Percentiles rank a stretch among this genome's conserved stretches.
These are phyloP conservation scores for Mermis nigrescens DNA, from an alignment of 2,888 invertebrate genomes.

Conservation along the genomic window DNA sequence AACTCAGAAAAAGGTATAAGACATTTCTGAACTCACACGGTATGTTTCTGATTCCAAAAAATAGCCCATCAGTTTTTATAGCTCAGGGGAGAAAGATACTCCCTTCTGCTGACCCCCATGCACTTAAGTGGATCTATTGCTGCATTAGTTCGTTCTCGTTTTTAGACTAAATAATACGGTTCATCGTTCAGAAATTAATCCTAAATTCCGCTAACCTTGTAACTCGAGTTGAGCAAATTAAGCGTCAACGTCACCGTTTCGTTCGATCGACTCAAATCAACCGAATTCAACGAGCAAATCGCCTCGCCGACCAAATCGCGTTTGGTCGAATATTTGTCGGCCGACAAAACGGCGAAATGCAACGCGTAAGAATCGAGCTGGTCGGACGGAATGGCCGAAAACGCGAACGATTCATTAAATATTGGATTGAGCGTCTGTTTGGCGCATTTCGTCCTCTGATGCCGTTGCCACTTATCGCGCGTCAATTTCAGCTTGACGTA, in stretches of 20 bases:
- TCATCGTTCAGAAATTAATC: no score
- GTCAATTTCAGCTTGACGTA: not conserved
- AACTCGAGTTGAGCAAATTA: not conserved
- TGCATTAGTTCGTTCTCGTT: no score
- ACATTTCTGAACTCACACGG: no score
- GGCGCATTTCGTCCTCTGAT: not conserved
- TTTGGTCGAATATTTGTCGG: not conserved
- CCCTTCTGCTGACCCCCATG: no score
- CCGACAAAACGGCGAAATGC: not conserved
- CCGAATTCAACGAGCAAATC: conserved; percentile 1
- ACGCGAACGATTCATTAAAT: not conserved
- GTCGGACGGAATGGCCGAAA: not conserved
- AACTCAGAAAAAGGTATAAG: no score
- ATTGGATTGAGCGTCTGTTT: not conserved
- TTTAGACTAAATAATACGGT: no score
- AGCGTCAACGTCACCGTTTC: not conserved
- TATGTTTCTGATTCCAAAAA: no score
- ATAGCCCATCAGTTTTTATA: no score
- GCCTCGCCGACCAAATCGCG: not conserved
- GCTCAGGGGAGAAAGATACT: no score
- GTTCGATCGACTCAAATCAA: conserved; percentile 1
- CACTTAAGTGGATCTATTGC: no score
- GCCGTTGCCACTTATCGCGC: not conserved
- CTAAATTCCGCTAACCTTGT: not conserved
- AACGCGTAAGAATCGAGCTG: not conserved